Percentiles rank a stretch among this genome's conserved stretches.
phyloP scores from a whole-genome alignment of 1,140 invertebrate species.

The Lepidurus arcticus region DNA sequence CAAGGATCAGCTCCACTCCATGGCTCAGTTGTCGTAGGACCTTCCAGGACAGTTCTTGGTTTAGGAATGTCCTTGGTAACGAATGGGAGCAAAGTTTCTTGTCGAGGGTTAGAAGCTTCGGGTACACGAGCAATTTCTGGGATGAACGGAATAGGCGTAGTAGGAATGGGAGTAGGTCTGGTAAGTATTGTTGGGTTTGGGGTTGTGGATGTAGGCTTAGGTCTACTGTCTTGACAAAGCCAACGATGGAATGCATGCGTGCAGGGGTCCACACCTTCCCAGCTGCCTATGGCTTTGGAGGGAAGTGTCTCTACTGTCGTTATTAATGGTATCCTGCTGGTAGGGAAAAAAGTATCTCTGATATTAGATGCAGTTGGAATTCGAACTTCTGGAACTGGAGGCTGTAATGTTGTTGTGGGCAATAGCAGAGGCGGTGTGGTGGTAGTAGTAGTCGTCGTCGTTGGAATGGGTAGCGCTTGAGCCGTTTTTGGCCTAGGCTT shows the following conservation, averaged over 20 bases:
- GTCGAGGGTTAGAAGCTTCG: background rate
- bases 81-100: background rate
- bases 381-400: background rate
- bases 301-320: background rate
- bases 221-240: constrained; percentile 21
- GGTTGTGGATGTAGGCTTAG: background rate
- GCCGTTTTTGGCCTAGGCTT: background rate
- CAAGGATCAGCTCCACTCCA: constrained; percentile 32
- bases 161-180: background rate
- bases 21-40: background rate
- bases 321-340: background rate
- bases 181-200: background rate
- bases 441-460: background rate
- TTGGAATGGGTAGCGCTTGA: background rate
- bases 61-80: background rate
- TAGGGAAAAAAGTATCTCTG: background rate
- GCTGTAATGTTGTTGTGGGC: background rate
- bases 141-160: background rate
- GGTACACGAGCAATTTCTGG: constrained; percentile 22
- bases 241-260: constrained; percentile 30
- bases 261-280: constrained; percentile 28
- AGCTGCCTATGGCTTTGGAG: background rate
- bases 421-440: background rate
- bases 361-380: constrained; percentile 8
- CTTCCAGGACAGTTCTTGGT: background rate